These are phyloP conservation scores for Heterocephalus glaber DNA, from an alignment of 2,113 vertebrate species.

Conservation along the genomic window DNA sequence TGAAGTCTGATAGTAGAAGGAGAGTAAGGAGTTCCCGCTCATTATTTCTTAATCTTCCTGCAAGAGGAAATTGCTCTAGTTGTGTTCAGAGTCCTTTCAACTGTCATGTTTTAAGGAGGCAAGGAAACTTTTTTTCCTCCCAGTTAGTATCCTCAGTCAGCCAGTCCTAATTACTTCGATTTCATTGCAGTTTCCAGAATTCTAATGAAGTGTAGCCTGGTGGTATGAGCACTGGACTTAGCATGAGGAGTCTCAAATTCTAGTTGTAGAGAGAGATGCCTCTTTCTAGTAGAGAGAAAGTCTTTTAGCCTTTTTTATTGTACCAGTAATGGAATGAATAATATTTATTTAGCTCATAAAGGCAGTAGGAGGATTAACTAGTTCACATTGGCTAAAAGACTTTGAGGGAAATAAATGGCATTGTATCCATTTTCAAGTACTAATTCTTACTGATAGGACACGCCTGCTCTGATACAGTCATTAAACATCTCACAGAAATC, in stretches of 20 bases:
- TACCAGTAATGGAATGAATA: slow-evolving; percentile 33
- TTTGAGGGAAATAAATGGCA: slow-evolving; percentile 33
- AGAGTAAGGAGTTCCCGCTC: slow-evolving; percentile 17
- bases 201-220: slow-evolving; percentile 65
- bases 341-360: slow-evolving; percentile 59
- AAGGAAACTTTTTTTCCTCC: slow-evolving; percentile 29
- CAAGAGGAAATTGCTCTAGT: slow-evolving; percentile 54
- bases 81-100: slow-evolving; percentile 52
- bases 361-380: slow-evolving; percentile 52
- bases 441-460: slow-evolving; percentile 63
- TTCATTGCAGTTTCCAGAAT: slow-evolving; percentile 68
- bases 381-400: slow-evolving; percentile 51
- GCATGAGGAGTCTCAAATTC: slow-evolving; percentile 53
- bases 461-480: not conserved
- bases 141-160: slow-evolving; percentile 36
- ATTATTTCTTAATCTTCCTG: slow-evolving; percentile 73
- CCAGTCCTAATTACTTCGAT: slow-evolving; percentile 65
- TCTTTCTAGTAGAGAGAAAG: slow-evolving; percentile 25
- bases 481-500: not conserved
- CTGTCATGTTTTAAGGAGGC: slow-evolving; percentile 64
- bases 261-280: not conserved
- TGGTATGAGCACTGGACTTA: slow-evolving; percentile 24
- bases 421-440: slow-evolving; percentile 55
- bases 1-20: slow-evolving; percentile 31
- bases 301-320: slow-evolving; percentile 33